Base-by-base conservation (phyloP, 2,888 invertebrate species). In the Coronaproctus castanopsis region DNA sequence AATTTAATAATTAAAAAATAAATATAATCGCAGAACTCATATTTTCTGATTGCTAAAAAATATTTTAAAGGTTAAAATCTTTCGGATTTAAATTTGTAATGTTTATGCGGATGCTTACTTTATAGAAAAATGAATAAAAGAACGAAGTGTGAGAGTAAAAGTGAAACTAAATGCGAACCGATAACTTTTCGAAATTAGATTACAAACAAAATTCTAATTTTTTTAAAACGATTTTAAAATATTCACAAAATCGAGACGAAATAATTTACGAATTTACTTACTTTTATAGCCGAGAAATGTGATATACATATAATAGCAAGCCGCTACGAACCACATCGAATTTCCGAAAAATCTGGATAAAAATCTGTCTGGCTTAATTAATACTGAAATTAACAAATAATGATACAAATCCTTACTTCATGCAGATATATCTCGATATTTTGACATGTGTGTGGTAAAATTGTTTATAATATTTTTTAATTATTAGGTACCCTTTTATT, bases 221-320 rank as follows among this genome's bases (percentile, higher is more conserved):
- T n/a, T n/a, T n/a, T n/a, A n/a, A n/a, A n/a, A n/a, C n/a, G n/a
- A n/a, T n/a, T n/a, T n/a, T n/a, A n/a, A n/a, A n/a, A n/a, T n/a
- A n/a, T 14, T 14, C 14, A 36, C 36, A 36, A 36, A 36, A 36
- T 8, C 36, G 14, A 36, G n/a, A 36, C 14, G 14, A 36, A 36
- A 36, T 36, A 36, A 14, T 8, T 36, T 36, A 36, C 8, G 36
- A 5, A 36, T 59, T 53, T 66, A 80, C 85, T 82, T 70, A 88
- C 87, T 87, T 72, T 87, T 92, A 70, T 96, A 97, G 65, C 97
- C 97, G 61, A 97, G 77, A 74, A 97, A 97, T 48, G 96, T 93
- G 68, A 97, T 95, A 72, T 97, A 97, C 63, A 93, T 77, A 71
- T 97, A 97, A 74, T 97, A 97, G 61, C 84, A 77, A 62, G 87